Base-by-base conservation (phyloP, 1,140 invertebrate genomes). In the Drosophila repleta region DNA sequence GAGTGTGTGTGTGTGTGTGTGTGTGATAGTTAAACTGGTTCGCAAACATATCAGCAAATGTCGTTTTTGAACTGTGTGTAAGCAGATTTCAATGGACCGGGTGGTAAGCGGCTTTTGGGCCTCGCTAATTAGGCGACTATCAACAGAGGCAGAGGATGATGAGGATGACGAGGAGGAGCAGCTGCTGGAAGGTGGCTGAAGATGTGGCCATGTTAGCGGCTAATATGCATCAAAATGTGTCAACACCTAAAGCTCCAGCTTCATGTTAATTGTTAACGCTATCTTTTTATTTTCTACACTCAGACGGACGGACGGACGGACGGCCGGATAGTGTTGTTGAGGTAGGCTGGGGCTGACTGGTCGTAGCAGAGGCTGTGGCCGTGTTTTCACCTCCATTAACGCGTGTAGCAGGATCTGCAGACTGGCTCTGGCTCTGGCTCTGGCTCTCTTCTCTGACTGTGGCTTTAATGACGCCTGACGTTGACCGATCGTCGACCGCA, bases 401-500 rank as follows among this genome's bases (percentile, higher is more conserved):
- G 55, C 55, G 55, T 57, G 55, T 57, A 57, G 55, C 55, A 57
- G 55, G 55, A 57, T 57, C 55, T 57, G 55, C n/a, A 52, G 65
- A 67, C 75, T 65, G 56, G 69, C 75, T 60, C 51, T 45, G 61
- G 67, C 35, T 61, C 11, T 37, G 37, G 41, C 57, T 37, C 39
- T 45, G 52, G 17, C 39, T 56, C 21, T 69, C 39, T 18, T 13
- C 56, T 46, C 56, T 46, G 61, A 29, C 58, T 48, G 62, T 45
- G 62, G 37, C 61, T 75, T 71, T 84, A 84, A 84, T 84, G 80
- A 84, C 66, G 80, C 80, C 76, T 84, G 83, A 87, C 83, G 83
- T 87, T 87, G 83, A 87, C 83, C 83, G 83, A 87, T 87, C 83
- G 83, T 87, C 83, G 83, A 87, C 83, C 83, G 83, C 83, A 88